Evolutionary conservation across 2,797 vertebrate species (phyloP).

Genomic region (Varecia variegata): DNA sequence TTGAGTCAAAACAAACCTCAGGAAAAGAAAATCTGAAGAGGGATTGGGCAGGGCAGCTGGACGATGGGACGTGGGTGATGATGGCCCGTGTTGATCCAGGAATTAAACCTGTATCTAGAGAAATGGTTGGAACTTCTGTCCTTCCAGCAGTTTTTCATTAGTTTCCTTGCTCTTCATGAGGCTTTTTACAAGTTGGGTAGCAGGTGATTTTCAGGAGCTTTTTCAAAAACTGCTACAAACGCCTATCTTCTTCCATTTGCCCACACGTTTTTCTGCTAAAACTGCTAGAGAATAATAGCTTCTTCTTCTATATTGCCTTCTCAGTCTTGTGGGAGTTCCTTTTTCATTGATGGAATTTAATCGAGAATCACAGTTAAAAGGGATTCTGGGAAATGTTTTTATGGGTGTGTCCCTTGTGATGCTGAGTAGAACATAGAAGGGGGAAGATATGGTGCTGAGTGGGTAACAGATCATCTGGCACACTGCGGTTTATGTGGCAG

Average conservation of each 20-base stretch:
- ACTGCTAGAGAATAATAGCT: background rate
- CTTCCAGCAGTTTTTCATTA: background rate
- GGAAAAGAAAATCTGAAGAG: background rate
- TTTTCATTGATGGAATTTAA: background rate
- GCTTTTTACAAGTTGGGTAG: background rate
- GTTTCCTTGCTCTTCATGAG: background rate
- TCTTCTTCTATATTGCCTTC: background rate
- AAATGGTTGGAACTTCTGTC: background rate
- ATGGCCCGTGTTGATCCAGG: background rate
- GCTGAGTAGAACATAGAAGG: background rate
- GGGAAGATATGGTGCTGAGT: background rate
- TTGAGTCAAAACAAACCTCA: background rate
- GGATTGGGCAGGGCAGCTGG: background rate
- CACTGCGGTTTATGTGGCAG: background rate
- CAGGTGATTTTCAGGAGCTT: background rate
- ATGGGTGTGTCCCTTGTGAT: background rate
- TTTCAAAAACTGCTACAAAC: background rate
- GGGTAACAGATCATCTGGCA: background rate
- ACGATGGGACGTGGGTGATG: background rate
- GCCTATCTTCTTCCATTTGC: background rate
- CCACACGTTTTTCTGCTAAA: background rate
- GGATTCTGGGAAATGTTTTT: background rate
- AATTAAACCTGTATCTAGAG: background rate
- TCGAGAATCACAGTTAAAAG: background rate
- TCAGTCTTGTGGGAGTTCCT: background rate